A percentile compares a stretch with the other conserved stretches of the same genome.
phyloP scores from a whole-genome alignment of 2,888 invertebrate species.

The Tetragnatha montana region DNA sequence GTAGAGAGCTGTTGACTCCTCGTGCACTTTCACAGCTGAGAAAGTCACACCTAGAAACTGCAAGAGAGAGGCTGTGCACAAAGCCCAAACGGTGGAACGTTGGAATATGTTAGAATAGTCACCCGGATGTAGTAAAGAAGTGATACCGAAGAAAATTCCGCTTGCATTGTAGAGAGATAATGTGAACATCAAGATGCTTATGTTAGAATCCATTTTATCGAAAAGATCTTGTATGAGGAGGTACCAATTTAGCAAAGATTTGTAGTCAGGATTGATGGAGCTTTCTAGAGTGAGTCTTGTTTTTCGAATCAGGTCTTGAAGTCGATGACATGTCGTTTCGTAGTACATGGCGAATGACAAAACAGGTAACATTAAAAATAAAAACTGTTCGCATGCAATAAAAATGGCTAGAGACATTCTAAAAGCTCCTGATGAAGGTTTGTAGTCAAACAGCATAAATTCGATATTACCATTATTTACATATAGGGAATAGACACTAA shows the following conservation, averaged over 20 bases:
- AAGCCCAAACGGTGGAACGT: no score
- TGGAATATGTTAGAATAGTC: not conserved
- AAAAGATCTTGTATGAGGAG: not conserved
- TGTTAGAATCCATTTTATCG: not conserved
- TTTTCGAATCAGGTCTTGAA: not conserved
- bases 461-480: not conserved
- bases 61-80: not conserved
- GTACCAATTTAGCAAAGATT: not conserved
- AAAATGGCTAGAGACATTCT: not conserved
- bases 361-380: slow-evolving; percentile 1
- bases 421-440: not conserved
- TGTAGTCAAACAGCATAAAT: not conserved
- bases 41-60: not conserved
- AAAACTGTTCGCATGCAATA: not conserved
- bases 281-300: not conserved
- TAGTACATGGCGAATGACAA: not conserved
- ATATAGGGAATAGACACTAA: not conserved
- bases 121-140: not conserved
- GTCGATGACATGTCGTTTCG: not conserved
- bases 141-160: not conserved
- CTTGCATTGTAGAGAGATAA: not conserved
- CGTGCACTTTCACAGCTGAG: slow-evolving; percentile 7
- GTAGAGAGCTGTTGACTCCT: not conserved
- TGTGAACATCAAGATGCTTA: slow-evolving; percentile 16
- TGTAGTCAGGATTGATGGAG: not conserved